Conservation (phyloP, 2,888 invertebrate genomes). For the Synergus umbraculus region DNA sequence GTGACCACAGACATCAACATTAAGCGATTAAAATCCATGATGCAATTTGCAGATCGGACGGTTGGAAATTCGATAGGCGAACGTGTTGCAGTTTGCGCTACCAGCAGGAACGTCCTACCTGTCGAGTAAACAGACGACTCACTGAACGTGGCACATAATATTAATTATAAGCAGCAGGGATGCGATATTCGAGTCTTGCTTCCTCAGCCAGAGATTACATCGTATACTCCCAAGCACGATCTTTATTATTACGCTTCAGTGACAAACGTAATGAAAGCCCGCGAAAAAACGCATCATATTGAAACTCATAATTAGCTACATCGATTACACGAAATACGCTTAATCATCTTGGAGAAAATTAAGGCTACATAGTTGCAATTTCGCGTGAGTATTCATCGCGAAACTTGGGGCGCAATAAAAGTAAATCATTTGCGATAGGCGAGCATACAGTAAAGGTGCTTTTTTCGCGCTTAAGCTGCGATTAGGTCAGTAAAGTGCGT, state of each 20-base stretch:
- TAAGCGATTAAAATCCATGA: conserved; percentile 29
- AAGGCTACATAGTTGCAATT: background rate
- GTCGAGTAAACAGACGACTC: conserved; percentile 70
- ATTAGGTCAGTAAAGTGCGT: conserved; percentile 30
- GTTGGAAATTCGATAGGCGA: conserved; percentile 57
- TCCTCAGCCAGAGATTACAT: conserved; percentile 1
- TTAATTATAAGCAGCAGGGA: conserved; percentile 73
- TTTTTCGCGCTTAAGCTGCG: background rate
- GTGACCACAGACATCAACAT: conserved; percentile 6
- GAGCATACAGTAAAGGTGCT: background rate
- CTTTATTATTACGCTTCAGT: background rate
- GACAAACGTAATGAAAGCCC: background rate
- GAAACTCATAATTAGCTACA: background rate
- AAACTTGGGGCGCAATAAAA: conserved; percentile 11
- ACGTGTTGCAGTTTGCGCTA: conserved; percentile 55
- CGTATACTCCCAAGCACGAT: background rate
- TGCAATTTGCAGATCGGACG: conserved; percentile 40
- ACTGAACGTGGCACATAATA: conserved; percentile 69
- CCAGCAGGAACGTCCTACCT: conserved; percentile 65
- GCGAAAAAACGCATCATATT: background rate
- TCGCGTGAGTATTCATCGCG: background rate
- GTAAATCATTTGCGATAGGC: conserved; percentile 17
- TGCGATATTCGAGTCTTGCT: conserved; percentile 64
- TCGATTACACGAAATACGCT: no score
- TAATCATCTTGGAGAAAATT: background rate